Conservation (phyloP, 2,888 invertebrate species). For the Cheilosia variabilis region DNA sequence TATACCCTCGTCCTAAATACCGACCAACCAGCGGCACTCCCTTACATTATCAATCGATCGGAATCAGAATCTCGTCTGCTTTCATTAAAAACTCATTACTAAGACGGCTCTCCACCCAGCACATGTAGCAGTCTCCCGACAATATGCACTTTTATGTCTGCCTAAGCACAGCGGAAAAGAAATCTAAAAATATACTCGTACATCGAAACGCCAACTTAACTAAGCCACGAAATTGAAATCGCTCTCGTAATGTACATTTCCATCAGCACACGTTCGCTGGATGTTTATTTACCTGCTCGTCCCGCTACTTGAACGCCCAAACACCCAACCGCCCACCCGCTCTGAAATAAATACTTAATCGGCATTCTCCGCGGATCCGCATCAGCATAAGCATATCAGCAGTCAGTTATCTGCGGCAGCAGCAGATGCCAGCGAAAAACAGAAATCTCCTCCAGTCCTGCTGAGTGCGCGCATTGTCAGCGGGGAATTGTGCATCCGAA, state of each 20-base stretch:
- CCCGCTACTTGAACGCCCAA: constrained; percentile 20
- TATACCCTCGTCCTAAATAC: too few relatives aligned
- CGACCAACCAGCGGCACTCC: not conserved
- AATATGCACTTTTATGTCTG: constrained; percentile 52
- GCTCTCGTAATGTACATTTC: constrained; percentile 55
- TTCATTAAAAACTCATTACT: constrained; percentile 72
- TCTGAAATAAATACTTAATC: constrained; percentile 68
- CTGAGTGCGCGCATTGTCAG: constrained; percentile 45
- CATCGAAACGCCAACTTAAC: constrained; percentile 41
- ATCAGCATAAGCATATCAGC: not conserved
- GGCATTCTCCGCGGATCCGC: constrained; percentile 29
- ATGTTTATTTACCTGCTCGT: constrained; percentile 72
- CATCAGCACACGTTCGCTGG: constrained; percentile 58
- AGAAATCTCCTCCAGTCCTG: constrained; percentile 37
- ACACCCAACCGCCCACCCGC: too few relatives aligned
- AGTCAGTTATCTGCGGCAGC: not conserved
- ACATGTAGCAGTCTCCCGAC: not conserved
- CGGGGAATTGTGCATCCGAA: constrained; percentile 35
- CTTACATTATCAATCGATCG: not conserved
- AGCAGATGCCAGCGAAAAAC: constrained; percentile 30
- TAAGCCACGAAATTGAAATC: constrained; percentile 46
- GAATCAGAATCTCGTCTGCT: constrained; percentile 6
- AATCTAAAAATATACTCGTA: constrained; percentile 50
- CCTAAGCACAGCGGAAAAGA: constrained; percentile 20
- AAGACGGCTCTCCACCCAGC: not conserved